A percentile compares a stretch with the other conserved stretches of the same genome.
These are phyloP conservation scores for Astropecten irregularis DNA, from an alignment of 53 echinoderm and acorn worm genomes.

Conservation along the genomic window DNA sequence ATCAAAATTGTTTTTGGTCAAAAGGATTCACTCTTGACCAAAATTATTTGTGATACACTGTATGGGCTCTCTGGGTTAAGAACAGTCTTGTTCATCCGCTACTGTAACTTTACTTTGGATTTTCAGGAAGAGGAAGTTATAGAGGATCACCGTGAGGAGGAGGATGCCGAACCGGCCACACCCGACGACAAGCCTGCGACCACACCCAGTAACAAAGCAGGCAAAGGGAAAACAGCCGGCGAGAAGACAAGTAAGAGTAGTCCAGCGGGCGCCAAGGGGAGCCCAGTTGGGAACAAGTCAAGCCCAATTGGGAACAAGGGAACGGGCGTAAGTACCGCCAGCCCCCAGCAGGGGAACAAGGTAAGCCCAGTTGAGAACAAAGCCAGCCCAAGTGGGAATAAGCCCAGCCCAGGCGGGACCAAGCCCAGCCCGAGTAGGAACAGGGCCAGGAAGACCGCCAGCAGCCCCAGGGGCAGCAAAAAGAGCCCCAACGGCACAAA, in stretches of 20 bases:
- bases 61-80: too few relatives aligned
- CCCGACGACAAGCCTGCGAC: neutral
- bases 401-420: neutral
- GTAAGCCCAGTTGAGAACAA: neutral
- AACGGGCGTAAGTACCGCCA: too few relatives aligned
- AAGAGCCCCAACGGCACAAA: conserved; percentile 2
- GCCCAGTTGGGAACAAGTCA: neutral
- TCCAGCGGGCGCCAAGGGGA: neutral
- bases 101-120: too few relatives aligned
- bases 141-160: neutral
- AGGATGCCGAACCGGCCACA: neutral
- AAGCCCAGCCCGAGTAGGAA: neutral
- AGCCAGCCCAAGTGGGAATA: conserved; percentile 33
- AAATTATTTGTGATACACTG: too few relatives aligned
- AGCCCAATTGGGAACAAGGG: neutral
- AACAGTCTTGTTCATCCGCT: too few relatives aligned
- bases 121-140: neutral
- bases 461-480: conserved; percentile 30
- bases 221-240: conserved; percentile 7
- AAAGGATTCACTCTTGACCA: too few relatives aligned
- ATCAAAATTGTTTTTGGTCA: too few relatives aligned
- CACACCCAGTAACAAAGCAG: conserved; percentile 13
- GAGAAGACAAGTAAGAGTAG: neutral
- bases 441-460: neutral
- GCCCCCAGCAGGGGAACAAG: neutral